Conservation (phyloP, 1,140 invertebrate genomes). For the Drosophila ohnishii region DNA sequence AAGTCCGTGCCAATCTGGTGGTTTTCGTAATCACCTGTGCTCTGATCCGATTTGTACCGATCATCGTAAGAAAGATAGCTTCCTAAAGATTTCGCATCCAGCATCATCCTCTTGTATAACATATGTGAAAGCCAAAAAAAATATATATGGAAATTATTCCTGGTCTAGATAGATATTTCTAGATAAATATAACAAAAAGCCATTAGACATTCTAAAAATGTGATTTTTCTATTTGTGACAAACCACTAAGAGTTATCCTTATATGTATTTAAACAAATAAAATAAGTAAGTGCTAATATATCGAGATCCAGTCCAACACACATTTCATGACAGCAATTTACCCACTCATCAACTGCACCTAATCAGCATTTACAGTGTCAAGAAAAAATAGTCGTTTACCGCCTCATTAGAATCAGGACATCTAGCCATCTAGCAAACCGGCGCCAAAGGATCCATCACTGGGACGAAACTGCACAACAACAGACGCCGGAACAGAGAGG, state of each 20-base stretch:
- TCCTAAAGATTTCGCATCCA: neutral
- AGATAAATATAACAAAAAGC: neutral
- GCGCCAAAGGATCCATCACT: slow-evolving; percentile 23
- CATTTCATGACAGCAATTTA: slow-evolving; percentile 14
- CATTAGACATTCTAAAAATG: neutral
- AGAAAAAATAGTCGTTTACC: slow-evolving; percentile 60
- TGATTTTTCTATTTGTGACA: too few relatives aligned
- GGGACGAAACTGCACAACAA: slow-evolving; percentile 15
- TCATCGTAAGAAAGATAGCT: slow-evolving; percentile 25
- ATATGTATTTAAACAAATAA: neutral
- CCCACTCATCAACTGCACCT: slow-evolving; percentile 4
- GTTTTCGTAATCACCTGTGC: slow-evolving; percentile 50
- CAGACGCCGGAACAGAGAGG: slow-evolving; percentile 60
- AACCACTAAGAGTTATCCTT: too few relatives aligned
- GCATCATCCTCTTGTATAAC: neutral
- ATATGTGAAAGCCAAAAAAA: neutral
- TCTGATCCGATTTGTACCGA: slow-evolving; percentile 42
- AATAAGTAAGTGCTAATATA: neutral
- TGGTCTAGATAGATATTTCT: neutral
- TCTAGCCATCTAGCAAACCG: slow-evolving; percentile 13
- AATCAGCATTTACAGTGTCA: slow-evolving; percentile 12
- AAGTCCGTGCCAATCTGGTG: slow-evolving; percentile 52
- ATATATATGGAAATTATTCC: too few relatives aligned
- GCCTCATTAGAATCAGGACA: slow-evolving; percentile 67
- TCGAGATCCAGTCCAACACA: neutral